These are phyloP conservation scores for Dendroctonus ponderosae DNA, from an alignment of 1,140 invertebrate genomes.

Conservation along the genomic window DNA sequence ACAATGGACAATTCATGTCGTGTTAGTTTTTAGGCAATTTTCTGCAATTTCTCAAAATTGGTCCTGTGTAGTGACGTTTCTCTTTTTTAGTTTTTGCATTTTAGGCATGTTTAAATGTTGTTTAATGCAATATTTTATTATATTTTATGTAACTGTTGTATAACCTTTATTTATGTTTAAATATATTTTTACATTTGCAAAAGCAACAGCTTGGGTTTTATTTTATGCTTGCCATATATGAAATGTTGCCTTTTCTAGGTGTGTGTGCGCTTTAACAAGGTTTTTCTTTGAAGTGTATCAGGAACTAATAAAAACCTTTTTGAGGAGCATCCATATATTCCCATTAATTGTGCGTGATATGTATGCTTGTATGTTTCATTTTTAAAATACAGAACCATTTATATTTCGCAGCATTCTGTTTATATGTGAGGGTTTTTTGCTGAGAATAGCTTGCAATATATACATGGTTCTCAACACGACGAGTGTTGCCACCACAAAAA, in stretches of 20 bases:
- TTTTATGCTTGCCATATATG: constrained; percentile 33
- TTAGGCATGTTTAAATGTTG: constrained; percentile 50
- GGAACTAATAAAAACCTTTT: no score
- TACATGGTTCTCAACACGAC: constrained; percentile 39
- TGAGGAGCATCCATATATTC: constrained; percentile 8
- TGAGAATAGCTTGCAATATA: not conserved
- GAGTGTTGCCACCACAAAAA: constrained; percentile 46
- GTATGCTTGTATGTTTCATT: constrained; percentile 33
- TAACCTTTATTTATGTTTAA: constrained; percentile 53
- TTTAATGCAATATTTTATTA: constrained; percentile 52
- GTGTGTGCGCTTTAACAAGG: no score
- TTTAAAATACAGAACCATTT: constrained; percentile 20
- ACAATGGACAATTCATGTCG: not conserved
- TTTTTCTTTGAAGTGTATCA: no score
- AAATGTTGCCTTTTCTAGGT: no score
- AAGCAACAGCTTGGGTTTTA: constrained; percentile 51
- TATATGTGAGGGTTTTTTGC: not conserved
- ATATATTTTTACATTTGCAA: constrained; percentile 53
- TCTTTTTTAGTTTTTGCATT: constrained; percentile 43
- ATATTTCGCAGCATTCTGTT: constrained; percentile 10
- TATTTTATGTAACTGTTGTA: constrained; percentile 52
- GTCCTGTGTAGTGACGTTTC: constrained; percentile 47
- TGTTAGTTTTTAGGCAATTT: not conserved
- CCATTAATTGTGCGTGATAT: constrained; percentile 31
- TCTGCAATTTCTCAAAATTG: constrained; percentile 16